phyloP scores from a whole-genome alignment of 1,140 invertebrate species.

The Elysia chlorotica region DNA sequence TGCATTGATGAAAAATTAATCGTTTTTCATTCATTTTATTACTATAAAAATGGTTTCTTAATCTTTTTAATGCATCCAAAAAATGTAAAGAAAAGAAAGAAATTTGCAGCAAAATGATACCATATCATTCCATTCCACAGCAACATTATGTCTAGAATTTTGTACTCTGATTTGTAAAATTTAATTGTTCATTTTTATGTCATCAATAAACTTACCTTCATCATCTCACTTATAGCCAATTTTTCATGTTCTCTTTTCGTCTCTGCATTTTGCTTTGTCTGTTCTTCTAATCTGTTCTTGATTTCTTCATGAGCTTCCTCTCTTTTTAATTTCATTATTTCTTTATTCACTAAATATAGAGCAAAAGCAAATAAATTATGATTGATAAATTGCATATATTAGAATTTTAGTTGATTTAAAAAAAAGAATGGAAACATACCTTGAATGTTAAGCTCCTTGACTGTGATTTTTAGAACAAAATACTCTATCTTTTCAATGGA shows the following conservation, averaged over 20 bases:
- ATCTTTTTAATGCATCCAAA: no score
- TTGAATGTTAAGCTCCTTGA: background rate
- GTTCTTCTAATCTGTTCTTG: conserved; percentile 40
- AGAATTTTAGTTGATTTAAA: background rate
- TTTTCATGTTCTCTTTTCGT: conserved; percentile 47
- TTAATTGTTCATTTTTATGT: no score
- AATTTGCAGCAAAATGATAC: no score
- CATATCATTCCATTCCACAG: no score
- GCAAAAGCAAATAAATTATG: background rate
- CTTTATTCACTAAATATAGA: conserved; percentile 38
- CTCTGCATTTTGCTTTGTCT: conserved; percentile 38
- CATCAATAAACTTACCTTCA: conserved; percentile 52
- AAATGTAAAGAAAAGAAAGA: no score
- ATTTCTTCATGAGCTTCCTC: conserved; percentile 43
- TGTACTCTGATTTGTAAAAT: no score
- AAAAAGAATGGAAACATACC: background rate
- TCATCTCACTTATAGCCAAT: conserved; percentile 49
- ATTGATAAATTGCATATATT: background rate
- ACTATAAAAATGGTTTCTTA: no score
- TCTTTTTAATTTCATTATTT: conserved; percentile 40
- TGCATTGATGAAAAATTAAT: no score
- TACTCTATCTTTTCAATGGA: no score
- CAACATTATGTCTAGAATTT: no score
- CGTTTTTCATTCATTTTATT: no score
- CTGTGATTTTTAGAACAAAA: no score